Base-by-base conservation (phyloP, 2,888 invertebrate genomes). In the Eilema depressum region DNA sequence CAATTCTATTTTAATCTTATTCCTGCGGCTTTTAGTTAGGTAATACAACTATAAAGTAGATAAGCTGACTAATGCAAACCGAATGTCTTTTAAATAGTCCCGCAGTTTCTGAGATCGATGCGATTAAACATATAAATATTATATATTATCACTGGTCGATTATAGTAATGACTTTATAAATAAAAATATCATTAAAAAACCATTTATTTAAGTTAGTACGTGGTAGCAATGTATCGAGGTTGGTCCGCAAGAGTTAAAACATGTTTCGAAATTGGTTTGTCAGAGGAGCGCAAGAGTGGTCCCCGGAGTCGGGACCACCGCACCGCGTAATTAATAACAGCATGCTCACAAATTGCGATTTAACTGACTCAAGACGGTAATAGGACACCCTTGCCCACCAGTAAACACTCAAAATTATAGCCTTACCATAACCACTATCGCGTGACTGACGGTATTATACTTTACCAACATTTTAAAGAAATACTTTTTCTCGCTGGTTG, bases 251-350 rank as follows among this genome's bases (percentile, higher is more conserved):
- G 66, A 59, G 70, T 41, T 17, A 62, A 80, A 76, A 81, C 80
- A 70, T 75, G 83, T 86, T 86, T 80, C 84, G 79, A 85, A 89
- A 90, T 86, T 86, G 85, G 85, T 83, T 85, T 86, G 86, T 86
- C 86, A 85, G 83, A 81, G 79, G 81, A 79, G 75, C 71, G 73
- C 72, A 73, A 66, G 76, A 75, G 72, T 74, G 75, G 75, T 73
- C 69, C 74, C 77, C 72, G 68, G 75, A 80, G 84, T 76, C 79
- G 78, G 83, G 86, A 89, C 89, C 89, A 89, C 87, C 86, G 72
- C 78, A 79, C 78, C 57, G 82, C 77, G 79, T 88, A 89, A 92
- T 90, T 90, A 91, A 89, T 89, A 89, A 83, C 85, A 85, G 81
- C 86, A 76, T 83, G 86, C 85, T 88, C 81, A 86, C 87, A 89